phyloP scores from a whole-genome alignment of 2,888 invertebrate species.

The Sesia bembeciformis region DNA sequence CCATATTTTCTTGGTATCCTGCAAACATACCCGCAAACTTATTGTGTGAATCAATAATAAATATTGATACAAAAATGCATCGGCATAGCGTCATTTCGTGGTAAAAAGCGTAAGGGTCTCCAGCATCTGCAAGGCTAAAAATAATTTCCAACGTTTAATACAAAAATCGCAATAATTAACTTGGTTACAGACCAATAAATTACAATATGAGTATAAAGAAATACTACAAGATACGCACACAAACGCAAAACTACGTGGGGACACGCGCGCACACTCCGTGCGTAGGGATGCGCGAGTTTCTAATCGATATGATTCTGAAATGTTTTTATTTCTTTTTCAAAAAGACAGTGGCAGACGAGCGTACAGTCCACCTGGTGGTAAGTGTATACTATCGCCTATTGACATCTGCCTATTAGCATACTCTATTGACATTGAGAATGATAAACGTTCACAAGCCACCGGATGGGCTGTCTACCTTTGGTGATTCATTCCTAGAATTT shows the following conservation, averaged over 20 bases:
- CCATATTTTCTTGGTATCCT: background rate
- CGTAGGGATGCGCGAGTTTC: slow-evolving; percentile 12
- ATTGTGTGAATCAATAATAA: slow-evolving; percentile 1
- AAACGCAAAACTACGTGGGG: slow-evolving; percentile 7
- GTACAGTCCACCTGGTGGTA: no score
- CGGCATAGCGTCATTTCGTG: slow-evolving; percentile 9
- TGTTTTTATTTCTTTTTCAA: no score
- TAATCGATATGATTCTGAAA: background rate
- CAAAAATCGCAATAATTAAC: slow-evolving; percentile 75
- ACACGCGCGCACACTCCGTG: slow-evolving; percentile 18
- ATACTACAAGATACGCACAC: slow-evolving; percentile 57
- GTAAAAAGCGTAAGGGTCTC: slow-evolving; percentile 44
- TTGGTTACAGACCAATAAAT: slow-evolving; percentile 74
- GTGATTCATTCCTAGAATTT: no score
- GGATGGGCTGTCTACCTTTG: no score
- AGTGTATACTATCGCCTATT: no score
- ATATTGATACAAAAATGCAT: slow-evolving; percentile 6
- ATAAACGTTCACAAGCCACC: no score
- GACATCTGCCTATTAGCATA: no score
- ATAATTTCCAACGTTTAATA: slow-evolving; percentile 74
- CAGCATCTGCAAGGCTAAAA: slow-evolving; percentile 61
- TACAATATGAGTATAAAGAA: slow-evolving; percentile 69
- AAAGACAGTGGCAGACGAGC: no score
- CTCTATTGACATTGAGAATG: no score
- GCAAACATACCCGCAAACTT: background rate